A percentile compares a stretch with the other conserved stretches of the same genome.
phyloP scores from a whole-genome alignment of 2,888 invertebrate genomes.

The Hemicrepidius hirtus region DNA sequence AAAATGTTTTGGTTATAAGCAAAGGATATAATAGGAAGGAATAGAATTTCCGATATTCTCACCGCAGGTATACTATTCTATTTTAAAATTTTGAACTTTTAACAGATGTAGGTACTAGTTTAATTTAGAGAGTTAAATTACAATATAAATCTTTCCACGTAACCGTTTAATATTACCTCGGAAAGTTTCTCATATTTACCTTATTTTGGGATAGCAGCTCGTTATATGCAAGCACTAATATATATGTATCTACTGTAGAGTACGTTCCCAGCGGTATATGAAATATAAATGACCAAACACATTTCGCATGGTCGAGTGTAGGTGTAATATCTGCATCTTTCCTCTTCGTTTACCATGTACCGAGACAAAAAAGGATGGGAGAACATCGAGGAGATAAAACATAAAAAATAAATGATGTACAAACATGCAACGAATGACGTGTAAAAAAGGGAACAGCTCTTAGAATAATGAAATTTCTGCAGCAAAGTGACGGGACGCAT shows the following conservation, averaged over 20 bases:
- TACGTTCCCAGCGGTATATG: slow-evolving; percentile 47
- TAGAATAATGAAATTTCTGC: slow-evolving; percentile 59
- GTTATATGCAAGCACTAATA: slow-evolving; percentile 43
- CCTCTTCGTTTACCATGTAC: slow-evolving; percentile 1
- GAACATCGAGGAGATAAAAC: slow-evolving; percentile 32
- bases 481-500: slow-evolving; percentile 58
- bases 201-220: background rate
- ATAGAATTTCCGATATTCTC: no score
- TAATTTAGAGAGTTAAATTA: no score
- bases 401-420: slow-evolving; percentile 53
- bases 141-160: no score
- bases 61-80: no score
- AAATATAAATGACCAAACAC: slow-evolving; percentile 49
- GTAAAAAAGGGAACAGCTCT: slow-evolving; percentile 58
- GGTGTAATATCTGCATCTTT: slow-evolving; percentile 24
- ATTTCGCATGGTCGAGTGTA: background rate
- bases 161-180: background rate
- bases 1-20: no score
- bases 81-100: no score
- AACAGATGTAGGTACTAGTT: no score
- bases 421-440: slow-evolving; percentile 55
- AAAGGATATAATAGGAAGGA: no score
- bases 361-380: slow-evolving; percentile 32
- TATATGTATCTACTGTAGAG: slow-evolving; percentile 34
- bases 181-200: slow-evolving; percentile 3